Conservation (phyloP, 2,797 vertebrate genomes). For the Lutjanus campechanus region DNA sequence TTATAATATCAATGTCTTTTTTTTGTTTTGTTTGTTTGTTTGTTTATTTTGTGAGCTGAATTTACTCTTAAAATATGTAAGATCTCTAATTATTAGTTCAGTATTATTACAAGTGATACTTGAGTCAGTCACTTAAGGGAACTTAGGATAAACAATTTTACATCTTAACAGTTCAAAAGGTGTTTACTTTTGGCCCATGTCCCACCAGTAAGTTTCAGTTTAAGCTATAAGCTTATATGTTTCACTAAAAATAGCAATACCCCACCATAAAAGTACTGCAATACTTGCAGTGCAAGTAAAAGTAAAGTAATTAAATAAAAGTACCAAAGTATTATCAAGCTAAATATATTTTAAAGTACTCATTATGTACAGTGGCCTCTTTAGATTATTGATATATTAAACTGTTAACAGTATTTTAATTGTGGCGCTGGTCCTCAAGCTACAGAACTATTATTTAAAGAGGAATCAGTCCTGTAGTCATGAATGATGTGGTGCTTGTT, state of each 20-base stretch:
- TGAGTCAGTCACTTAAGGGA: too few species aligned
- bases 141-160: too few species aligned
- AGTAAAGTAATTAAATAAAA: background rate
- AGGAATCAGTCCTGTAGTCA: background rate
- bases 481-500: background rate
- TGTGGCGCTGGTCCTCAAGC: background rate
- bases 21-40: too few species aligned
- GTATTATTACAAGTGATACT: too few species aligned
- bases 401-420: background rate
- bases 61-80: too few species aligned
- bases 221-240: background rate
- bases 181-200: too few species aligned
- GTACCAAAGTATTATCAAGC: background rate
- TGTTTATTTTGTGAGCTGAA: too few species aligned
- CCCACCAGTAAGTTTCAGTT: too few species aligned
- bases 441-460: background rate
- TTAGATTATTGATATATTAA: background rate
- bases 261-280: background rate
- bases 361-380: background rate
- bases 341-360: background rate
- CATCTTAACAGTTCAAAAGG: too few species aligned
- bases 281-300: background rate
- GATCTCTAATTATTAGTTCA: too few species aligned
- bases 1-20: too few species aligned
- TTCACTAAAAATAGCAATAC: background rate